phyloP scores from a whole-genome alignment of 2,797 vertebrate genomes.

The Sebastes itinus region DNA sequence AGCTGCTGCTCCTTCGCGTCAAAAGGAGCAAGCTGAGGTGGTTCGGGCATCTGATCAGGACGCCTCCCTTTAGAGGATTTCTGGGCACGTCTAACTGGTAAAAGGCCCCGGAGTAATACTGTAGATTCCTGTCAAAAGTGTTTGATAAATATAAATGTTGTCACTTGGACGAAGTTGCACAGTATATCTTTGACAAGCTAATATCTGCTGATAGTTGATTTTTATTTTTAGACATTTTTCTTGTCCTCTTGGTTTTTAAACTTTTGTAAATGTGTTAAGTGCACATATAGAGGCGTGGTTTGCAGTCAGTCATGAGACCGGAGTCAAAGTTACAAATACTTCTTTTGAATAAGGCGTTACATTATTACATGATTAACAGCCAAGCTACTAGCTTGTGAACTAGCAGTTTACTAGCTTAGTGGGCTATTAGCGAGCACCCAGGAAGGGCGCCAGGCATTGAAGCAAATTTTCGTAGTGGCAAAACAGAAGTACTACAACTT shows the following conservation, averaged over 20 bases:
- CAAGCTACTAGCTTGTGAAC: neutral
- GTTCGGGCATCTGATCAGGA: neutral
- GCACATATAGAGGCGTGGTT: neutral
- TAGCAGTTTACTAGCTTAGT: neutral
- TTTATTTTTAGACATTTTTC: neutral
- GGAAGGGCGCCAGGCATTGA: accelerated
- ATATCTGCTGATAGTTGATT: neutral
- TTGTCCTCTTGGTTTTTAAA: neutral
- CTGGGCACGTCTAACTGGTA: neutral
- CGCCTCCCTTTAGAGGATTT: neutral
- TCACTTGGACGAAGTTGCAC: neutral
- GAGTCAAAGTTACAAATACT: neutral
- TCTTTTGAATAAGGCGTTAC: neutral
- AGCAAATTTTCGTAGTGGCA: neutral
- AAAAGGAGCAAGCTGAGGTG: neutral
- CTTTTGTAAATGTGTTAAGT: neutral
- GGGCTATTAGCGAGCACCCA: neutral
- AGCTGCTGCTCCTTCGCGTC: neutral
- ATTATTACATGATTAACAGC: neutral
- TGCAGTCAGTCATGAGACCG: neutral
- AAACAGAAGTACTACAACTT: neutral
- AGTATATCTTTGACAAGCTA: neutral
- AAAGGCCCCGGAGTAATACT: neutral
- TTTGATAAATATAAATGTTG: neutral
- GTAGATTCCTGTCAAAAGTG: neutral